Evolutionary conservation across 1,140 invertebrate species (phyloP), one percentile per base, ranked within the genome.

Genomic region (Prorops nasuta): DNA sequence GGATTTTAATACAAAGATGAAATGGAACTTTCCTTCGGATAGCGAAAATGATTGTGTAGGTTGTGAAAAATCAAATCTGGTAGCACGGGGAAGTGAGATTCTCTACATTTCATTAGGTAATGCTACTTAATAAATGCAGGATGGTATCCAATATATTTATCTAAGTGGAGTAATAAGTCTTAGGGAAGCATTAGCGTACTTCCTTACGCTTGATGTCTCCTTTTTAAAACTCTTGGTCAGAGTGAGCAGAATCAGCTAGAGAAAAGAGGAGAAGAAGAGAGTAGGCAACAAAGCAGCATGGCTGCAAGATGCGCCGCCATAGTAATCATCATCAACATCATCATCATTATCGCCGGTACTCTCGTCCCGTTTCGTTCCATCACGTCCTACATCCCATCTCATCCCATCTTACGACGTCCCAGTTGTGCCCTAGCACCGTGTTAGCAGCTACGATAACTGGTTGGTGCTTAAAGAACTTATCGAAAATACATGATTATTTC

Each of bases 251-350:
- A n/a, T n/a, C n/a, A n/a, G n/a, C n/a, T n/a, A n/a, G n/a, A n/a
- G n/a, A n/a, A n/a, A n/a, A n/a, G n/a, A n/a, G n/a, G n/a, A n/a
- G n/a, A n/a, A n/a, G n/a, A n/a, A n/a, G n/a, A n/a, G n/a, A n/a
- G n/a, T n/a, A n/a, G n/a, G n/a, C n/a, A n/a, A n/a, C n/a, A n/a
- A 67, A 63, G 60, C 58, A 58, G 56, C 51, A 67, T 58, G 54
- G 62, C 40, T 53, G 64, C 58, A 58, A 54, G 57, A 58, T 59
- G 45, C 56, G 56, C 65, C 64, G 63, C 58, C 59, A 56, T 42
- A 60, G 65, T 66, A 74, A 75, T 74, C 69, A 74, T 65, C 71
- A 63, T 66, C 66, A 69, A 69, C 70, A 64, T 72, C 71, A 75
- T 74, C 67, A 75, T 72, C 72, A 72, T 74, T 75, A 75, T 71